These are phyloP conservation scores for Metaphire vulgaris DNA, from an alignment of 1,140 invertebrate genomes.

Conservation along the genomic window DNA sequence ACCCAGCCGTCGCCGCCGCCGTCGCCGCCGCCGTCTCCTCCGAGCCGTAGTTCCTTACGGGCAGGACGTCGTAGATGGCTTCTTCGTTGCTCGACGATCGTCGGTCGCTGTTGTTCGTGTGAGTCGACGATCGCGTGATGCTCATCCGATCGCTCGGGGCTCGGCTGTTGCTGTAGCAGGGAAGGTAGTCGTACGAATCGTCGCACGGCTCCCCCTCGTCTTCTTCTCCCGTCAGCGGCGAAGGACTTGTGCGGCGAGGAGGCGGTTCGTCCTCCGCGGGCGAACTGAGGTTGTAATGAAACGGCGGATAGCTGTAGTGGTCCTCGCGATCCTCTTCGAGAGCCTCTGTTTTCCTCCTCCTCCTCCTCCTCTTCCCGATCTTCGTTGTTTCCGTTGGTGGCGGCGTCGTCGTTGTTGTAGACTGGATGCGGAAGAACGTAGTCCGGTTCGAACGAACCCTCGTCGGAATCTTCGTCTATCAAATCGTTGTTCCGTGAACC, in stretches of 20 bases:
- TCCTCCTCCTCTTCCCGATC: too few relatives aligned
- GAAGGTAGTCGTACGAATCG: not conserved
- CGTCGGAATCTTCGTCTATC: not conserved
- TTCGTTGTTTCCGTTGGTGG: too few relatives aligned
- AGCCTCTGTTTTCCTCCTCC: not conserved
- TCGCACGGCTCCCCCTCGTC: not conserved
- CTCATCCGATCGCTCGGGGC: not conserved
- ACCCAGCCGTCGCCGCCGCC: too few relatives aligned
- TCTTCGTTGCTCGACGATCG: too few relatives aligned
- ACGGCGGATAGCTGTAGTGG: not conserved
- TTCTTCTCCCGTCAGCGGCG: not conserved
- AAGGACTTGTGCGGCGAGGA: too few relatives aligned
- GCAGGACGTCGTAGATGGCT: not conserved
- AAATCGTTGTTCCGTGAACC: not conserved
- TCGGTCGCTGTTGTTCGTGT: not conserved
- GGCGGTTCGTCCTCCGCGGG: not conserved
- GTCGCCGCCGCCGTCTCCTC: too few relatives aligned
- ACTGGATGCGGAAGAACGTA: not conserved
- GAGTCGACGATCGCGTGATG: not conserved
- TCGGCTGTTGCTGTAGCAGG: not conserved
- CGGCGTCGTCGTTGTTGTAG: not conserved
- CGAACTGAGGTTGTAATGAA: not conserved
- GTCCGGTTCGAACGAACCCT: not conserved
- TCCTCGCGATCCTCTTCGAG: not conserved
- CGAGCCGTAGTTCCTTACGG: not conserved